Conservation (phyloP, 2,797 vertebrate species). For the Enteromius trimaculatus region DNA sequence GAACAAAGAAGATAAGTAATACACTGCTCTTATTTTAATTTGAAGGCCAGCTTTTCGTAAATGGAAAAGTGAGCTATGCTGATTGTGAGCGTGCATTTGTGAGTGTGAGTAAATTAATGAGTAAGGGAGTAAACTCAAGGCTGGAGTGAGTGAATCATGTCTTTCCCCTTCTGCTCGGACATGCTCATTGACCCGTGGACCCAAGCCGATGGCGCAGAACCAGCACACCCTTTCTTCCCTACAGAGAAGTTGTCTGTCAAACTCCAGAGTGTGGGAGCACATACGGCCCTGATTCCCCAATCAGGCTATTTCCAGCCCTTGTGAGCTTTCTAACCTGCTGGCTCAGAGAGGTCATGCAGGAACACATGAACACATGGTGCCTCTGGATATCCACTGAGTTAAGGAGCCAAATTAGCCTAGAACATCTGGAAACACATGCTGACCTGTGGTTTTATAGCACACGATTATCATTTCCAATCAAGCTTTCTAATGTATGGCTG, state of each 20-base stretch:
- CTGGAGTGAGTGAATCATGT: constrained; percentile 47
- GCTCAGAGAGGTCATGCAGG: neutral
- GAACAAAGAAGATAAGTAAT: neutral
- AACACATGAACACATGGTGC: constrained; percentile 19
- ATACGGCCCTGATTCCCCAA: constrained; percentile 27
- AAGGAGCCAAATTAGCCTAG: constrained; percentile 35
- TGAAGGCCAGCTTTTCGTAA: neutral
- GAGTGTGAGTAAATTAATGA: constrained; percentile 37
- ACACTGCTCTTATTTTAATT: neutral
- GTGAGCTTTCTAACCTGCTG: constrained; percentile 32
- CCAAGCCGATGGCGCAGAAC: constrained; percentile 48
- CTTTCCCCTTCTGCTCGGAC: constrained; percentile 34
- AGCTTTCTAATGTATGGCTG: constrained; percentile 12
- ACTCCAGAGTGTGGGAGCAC: constrained; percentile 29
- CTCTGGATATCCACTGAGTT: constrained; percentile 19
- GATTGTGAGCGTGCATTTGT: constrained; percentile 20
- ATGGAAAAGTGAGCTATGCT: neutral
- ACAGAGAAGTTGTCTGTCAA: constrained; percentile 32
- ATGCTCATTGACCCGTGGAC: constrained; percentile 53
- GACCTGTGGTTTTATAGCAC: constrained; percentile 14
- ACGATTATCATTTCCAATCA: constrained; percentile 16
- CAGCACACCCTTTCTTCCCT: constrained; percentile 42
- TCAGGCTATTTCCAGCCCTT: constrained; percentile 32
- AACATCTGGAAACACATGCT: constrained; percentile 47
- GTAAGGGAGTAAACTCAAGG: constrained; percentile 28